Base-by-base conservation (phyloP, 2,113 vertebrate species). In the Lanius collurio region DNA sequence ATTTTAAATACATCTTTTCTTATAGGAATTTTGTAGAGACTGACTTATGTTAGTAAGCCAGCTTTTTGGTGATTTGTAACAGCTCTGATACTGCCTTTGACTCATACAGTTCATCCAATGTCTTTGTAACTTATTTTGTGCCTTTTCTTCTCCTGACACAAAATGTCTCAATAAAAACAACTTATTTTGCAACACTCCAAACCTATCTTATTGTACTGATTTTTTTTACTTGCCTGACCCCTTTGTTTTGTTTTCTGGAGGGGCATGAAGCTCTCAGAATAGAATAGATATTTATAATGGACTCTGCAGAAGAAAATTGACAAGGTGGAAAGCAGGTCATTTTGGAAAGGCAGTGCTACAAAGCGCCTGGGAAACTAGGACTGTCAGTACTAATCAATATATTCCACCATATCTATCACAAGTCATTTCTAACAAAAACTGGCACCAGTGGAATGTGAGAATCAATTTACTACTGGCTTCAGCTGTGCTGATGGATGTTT, bases 311-410 rank as follows among this genome's bases (percentile, higher is more conserved):
- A 95, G 93, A 94, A 94, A 97, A 96, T 92, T 93, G 93, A 96
- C 95, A 96, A 96, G 83, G 86, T 96, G 90, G 96, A 96, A 96
- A 95, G 95, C 90, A 83, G 95, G 93, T 97, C 96, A 92, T 85
- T 96, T 93, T 71, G 60, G 64, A 92, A 89, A 73, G 83, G 76
- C 86, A 89, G 68, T 3, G 41, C 93, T 89, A 71, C 86, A 93
- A 89, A 96, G 81, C 39, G 85, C 87, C 92, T 93, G 94, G 90
- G 93, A 96, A 95, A 92, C 94, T 94, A 83, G 87, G 94, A 92
- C 95, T 96, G 97, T 97, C 96, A 95, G 81, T 86, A 95, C 91
- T 83, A 93, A 97, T 97, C 97, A 95, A 94, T 97, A 96, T 93
- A 92, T 95, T 97, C 81, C 93, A 95, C 88, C 41, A 33, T 96